Evolutionary conservation across 2,888 invertebrate genomes (phyloP).

Genomic region (Nowickia ferox): DNA sequence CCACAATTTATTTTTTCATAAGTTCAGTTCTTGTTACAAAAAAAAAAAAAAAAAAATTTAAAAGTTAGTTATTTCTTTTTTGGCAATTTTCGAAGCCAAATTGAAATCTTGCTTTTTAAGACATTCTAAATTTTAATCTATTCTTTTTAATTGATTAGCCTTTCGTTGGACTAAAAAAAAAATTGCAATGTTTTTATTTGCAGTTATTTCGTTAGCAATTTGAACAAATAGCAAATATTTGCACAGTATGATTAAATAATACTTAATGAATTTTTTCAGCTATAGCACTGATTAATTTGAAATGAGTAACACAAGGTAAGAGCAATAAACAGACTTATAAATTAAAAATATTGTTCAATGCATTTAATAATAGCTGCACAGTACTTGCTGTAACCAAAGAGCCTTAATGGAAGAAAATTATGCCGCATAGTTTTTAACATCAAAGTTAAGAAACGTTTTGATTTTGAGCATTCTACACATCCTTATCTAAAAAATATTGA

Average conservation of each 20-base stretch:
- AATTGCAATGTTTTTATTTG: conserved; percentile 18
- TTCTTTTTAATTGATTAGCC: conserved; percentile 1
- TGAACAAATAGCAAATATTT: not conserved
- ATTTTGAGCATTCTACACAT: too few species aligned
- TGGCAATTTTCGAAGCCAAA: conserved; percentile 11
- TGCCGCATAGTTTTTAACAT: too few species aligned
- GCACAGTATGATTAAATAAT: not conserved
- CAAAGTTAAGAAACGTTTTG: too few species aligned
- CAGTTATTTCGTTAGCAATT: not conserved
- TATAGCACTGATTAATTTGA: too few species aligned
- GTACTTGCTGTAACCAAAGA: too few species aligned
- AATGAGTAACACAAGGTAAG: too few species aligned
- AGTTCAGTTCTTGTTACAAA: not conserved
- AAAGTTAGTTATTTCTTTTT: conserved; percentile 23
- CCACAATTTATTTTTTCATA: conserved; percentile 44
- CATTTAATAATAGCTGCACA: too few species aligned
- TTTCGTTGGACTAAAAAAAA: conserved; percentile 13
- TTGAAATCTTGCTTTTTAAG: conserved; percentile 32
- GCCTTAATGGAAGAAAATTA: too few species aligned
- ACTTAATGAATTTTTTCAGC: not conserved
- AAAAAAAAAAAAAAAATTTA: conserved; percentile 13
- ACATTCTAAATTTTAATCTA: conserved; percentile 4
- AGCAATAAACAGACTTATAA: too few species aligned
- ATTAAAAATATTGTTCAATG: too few species aligned
- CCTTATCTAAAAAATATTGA: too few species aligned